These are phyloP conservation scores for Diglossa cyanea DNA, from an alignment of 2,797 vertebrate species.

Conservation along the genomic window DNA sequence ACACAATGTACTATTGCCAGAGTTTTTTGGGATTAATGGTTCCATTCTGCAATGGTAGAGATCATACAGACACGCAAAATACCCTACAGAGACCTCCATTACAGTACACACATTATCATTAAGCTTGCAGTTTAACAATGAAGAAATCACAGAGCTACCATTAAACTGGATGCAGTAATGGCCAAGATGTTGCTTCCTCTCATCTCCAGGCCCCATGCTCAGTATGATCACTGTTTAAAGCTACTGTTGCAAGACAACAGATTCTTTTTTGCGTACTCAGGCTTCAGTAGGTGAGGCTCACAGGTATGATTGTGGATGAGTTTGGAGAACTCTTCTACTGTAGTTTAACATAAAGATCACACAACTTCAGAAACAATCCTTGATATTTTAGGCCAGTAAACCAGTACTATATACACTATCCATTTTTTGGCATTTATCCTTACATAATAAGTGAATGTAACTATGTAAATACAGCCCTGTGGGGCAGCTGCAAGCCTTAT, in stretches of 20 bases:
- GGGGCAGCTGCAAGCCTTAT: neutral
- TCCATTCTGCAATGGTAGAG: neutral
- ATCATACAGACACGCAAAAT: conserved; percentile 14
- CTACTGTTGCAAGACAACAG: neutral
- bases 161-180: neutral
- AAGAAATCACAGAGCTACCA: neutral
- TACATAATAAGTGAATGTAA: neutral
- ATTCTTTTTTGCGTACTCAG: neutral
- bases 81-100: neutral
- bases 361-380: neutral
- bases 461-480: neutral
- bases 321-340: neutral
- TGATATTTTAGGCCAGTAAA: neutral
- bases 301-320: neutral
- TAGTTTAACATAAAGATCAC: neutral
- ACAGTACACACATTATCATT: neutral
- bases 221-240: neutral
- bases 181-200: neutral
- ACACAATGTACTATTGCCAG: neutral
- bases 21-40: conserved; percentile 26
- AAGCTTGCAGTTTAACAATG: conserved; percentile 4
- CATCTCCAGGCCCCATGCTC: neutral
- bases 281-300: neutral
- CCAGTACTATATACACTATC: neutral
- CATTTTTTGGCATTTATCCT: neutral